Evolutionary conservation across 2,888 invertebrate species (phyloP), one percentile per base, ranked within the genome.

Genomic region (Amblyjoppa fuscipennis): DNA sequence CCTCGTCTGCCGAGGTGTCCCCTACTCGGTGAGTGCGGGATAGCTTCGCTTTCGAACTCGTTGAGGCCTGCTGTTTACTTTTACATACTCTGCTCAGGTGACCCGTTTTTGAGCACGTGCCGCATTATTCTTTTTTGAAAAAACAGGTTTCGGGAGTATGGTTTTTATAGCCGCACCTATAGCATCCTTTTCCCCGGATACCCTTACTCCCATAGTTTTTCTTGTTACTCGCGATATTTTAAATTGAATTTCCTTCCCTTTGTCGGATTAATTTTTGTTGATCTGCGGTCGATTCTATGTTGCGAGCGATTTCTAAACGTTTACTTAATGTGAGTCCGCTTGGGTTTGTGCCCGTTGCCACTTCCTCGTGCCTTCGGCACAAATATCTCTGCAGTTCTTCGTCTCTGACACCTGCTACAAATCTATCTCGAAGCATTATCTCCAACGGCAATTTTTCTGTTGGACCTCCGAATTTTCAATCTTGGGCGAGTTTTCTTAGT

Each of bases 391-490:
- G 78, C 4, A 83, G 49, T 45, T 83, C 83, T 31, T 76, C 83
- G 70, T 83, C 59, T 64, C 64, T 28, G 25, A 84, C 76, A n/a
- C 84, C 84, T 13, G 84, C 84, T 28, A 84, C 84, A 61, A 80
- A 84, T 75, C 80, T 11, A 28, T 84, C 84, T 69, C 84, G 84
- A 28, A 84, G 69, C 80, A 75, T 80, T 64, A 84, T 84, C 28
- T 84, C 31, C 61, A 84, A 28, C 45, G 84, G 80, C 34, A 84
- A 76, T 69, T 74, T 80, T 61, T 53, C 66, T 16, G 34, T 45
- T 11, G 75, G 70, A 16, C 75, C 80, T 2, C 61, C 64, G 64
- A 84, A 84, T 80, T 83, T 74, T 41, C 83, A 83, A 41, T 80
- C 68, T 80, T 51, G 45, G 7, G 68, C 41, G 9, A 83, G 51